Conservation (phyloP, 2,888 invertebrate species). For the Hirudinaria manillensis region DNA sequence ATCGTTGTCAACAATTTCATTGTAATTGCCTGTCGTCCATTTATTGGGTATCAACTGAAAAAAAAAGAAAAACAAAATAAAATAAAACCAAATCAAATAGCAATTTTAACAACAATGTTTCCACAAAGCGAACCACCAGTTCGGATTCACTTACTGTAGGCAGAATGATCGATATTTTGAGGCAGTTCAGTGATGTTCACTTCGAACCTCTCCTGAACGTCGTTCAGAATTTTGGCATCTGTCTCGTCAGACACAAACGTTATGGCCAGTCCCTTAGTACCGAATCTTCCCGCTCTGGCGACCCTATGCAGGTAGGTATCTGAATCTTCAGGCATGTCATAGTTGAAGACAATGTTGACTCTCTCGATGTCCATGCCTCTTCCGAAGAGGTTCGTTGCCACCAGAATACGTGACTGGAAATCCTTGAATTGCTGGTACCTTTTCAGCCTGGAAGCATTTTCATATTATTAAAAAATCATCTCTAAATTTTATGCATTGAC, state of each 20-base stretch:
- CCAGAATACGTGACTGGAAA: constrained; percentile 95
- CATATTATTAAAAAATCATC: not conserved
- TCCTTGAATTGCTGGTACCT: constrained; percentile 98
- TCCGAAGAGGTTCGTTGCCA: constrained; percentile 98
- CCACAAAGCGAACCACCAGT: not conserved
- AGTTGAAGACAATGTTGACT: constrained; percentile 99
- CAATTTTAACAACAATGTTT: too few relatives aligned
- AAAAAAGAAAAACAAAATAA: too few relatives aligned
- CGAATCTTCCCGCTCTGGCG: constrained; percentile 94
- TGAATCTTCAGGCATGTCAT: constrained; percentile 99
- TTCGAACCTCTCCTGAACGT: constrained; percentile 97
- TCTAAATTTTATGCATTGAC: not conserved
- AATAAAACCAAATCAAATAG: too few relatives aligned
- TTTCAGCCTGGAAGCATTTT: constrained; percentile 58
- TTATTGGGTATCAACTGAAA: too few relatives aligned
- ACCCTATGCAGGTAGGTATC: constrained; percentile 97
- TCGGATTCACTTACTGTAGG: constrained; percentile 64
- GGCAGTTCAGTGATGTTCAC: constrained; percentile 97
- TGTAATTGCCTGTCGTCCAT: too few relatives aligned
- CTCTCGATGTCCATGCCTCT: constrained; percentile 99
- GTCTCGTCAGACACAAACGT: constrained; percentile 96
- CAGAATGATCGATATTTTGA: constrained; percentile 94
- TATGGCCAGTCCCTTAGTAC: constrained; percentile 93
- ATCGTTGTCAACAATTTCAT: too few relatives aligned
- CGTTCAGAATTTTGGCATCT: constrained; percentile 93